These are phyloP conservation scores for Hermatobates lingyangjiaoensis DNA, from an alignment of 1,140 invertebrate species.

Conservation along the genomic window DNA sequence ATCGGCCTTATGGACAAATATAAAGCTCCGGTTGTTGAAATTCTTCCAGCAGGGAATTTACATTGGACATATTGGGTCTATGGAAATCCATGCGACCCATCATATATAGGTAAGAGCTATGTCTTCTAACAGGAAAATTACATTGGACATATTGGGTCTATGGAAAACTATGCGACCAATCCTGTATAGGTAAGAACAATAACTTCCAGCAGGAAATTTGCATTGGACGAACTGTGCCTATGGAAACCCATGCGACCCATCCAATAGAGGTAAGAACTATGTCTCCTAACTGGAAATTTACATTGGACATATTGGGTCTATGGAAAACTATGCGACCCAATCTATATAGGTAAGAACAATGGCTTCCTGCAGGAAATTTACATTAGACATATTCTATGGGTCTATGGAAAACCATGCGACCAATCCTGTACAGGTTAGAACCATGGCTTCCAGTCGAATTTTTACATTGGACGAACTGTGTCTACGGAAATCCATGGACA, in stretches of 20 bases:
- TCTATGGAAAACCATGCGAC: too few species aligned
- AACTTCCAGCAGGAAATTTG: neutral
- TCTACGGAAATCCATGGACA: too few species aligned
- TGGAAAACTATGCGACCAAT: slow-evolving; percentile 2
- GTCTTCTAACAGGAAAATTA: neutral
- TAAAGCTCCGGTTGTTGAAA: slow-evolving; percentile 15
- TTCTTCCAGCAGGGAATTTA: neutral
- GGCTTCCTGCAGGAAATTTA: too few species aligned
- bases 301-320: slow-evolving; percentile 7
- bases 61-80: slow-evolving; percentile 7
- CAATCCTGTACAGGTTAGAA: too few species aligned
- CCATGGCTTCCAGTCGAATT: too few species aligned
- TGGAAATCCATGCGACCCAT: slow-evolving; percentile 3
- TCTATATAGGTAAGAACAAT: slow-evolving; percentile 4
- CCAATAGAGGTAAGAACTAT: slow-evolving; percentile 3
- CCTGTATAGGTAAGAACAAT: slow-evolving; percentile 4
- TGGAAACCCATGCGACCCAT: slow-evolving; percentile 3
- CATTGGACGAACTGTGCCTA: slow-evolving; percentile 7
- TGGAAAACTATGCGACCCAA: slow-evolving; percentile 3
- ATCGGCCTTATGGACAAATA: slow-evolving; percentile 19
- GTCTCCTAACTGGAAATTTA: neutral
- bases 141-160: slow-evolving; percentile 7
- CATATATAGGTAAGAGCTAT: slow-evolving; percentile 5
- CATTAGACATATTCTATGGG: too few species aligned
- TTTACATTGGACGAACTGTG: too few species aligned